These are phyloP conservation scores for Caiman crocodilus DNA, from an alignment of 2,797 vertebrate species.

Conservation along the genomic window DNA sequence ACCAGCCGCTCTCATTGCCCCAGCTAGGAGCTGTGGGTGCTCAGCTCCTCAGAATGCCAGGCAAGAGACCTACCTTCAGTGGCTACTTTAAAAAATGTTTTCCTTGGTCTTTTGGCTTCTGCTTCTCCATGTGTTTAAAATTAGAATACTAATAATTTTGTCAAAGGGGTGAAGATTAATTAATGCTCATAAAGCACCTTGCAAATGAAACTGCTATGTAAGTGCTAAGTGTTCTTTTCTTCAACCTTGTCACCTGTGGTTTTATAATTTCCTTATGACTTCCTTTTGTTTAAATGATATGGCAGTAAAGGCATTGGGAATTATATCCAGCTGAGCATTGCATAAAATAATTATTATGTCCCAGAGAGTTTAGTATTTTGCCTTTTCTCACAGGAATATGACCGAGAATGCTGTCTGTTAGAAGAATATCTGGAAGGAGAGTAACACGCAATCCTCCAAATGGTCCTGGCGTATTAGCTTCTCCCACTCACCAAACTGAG, in stretches of 20 bases:
- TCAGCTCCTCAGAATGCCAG: rapidly evolving
- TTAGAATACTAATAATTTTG: rapidly evolving
- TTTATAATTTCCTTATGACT: constrained; percentile 18
- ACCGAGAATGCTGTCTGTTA: rapidly evolving
- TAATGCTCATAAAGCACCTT: constrained; percentile 13
- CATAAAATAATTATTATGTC: background rate
- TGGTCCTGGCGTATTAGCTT: rapidly evolving
- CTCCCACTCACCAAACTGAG: rapidly evolving
- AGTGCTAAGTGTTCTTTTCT: background rate
- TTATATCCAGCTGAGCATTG: rapidly evolving
- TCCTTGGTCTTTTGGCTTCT: rapidly evolving
- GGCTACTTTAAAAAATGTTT: rapidly evolving
- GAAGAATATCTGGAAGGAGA: rapidly evolving
- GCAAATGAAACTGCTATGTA: background rate
- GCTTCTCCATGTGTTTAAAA: rapidly evolving
- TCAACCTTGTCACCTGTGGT: background rate
- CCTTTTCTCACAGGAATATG: rapidly evolving
- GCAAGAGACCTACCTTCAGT: rapidly evolving
- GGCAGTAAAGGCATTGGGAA: rapidly evolving
- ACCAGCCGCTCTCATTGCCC: background rate
- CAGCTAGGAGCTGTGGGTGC: background rate
- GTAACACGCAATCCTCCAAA: rapidly evolving
- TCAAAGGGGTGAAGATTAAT: background rate
- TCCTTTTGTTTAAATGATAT: background rate
- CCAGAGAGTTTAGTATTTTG: rapidly evolving